These are phyloP conservation scores for Oxygymnocypris stewartii DNA, from an alignment of 2,113 vertebrate species.

Conservation along the genomic window DNA sequence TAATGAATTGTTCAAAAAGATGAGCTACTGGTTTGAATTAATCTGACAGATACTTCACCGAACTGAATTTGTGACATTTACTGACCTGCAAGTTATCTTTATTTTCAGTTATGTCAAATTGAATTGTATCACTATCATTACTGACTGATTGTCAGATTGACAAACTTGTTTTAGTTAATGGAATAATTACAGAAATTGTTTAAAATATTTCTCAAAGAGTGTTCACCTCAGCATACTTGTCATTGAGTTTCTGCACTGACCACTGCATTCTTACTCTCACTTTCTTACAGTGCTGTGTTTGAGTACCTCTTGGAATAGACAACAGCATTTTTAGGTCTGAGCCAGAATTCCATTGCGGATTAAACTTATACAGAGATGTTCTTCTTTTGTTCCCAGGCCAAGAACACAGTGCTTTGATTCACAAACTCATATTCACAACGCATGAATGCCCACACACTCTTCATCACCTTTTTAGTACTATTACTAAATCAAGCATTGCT, in stretches of 20 bases:
- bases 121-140: neutral
- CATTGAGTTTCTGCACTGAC: neutral
- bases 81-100: neutral
- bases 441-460: neutral
- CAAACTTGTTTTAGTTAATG: neutral
- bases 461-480: neutral
- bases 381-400: slow-evolving; percentile 8
- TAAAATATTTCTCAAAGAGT: neutral
- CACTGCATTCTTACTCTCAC: neutral
- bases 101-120: neutral
- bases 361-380: slow-evolving; percentile 32
- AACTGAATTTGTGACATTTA: neutral
- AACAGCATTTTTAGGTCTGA: slow-evolving; percentile 1
- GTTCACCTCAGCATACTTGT: neutral
- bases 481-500: slow-evolving; percentile 23
- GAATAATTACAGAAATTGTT: neutral
- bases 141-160: neutral
- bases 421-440: slow-evolving; percentile 9
- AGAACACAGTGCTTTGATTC: neutral
- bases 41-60: neutral
- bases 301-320: neutral
- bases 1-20: neutral
- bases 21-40: neutral
- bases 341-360: slow-evolving; percentile 1
- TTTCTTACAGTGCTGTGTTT: slow-evolving; percentile 3